Base-by-base conservation (phyloP, 2,888 invertebrate genomes). In the Aromia moschata region DNA sequence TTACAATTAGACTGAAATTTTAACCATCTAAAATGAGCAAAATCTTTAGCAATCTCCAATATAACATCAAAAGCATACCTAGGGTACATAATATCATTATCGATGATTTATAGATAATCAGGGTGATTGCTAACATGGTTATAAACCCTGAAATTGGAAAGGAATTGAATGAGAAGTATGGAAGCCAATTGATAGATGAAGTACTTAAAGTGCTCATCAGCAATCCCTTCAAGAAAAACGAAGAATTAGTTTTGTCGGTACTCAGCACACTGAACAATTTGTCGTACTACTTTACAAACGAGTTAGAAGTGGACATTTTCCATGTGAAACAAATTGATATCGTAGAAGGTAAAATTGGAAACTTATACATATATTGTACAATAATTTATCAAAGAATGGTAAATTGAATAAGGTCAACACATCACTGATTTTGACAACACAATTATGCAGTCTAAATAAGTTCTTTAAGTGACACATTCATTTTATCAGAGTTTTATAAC, bases 91-190 rank as follows among this genome's bases (percentile, higher is more conserved):
- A n/a, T n/a, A n/a, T n/a, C n/a, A n/a, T n/a, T n/a, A n/a, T n/a
- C n/a, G n/a, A n/a, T 33, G 3, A 33, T 64, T 74, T 77, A 20
- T 77, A 86, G 89, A 87, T 90, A 38, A 87, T 94, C 11, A 86
- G 94, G 2, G 90, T 94, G n/a, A 83, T 94, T 17, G 94, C 94
- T 1, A 94, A 94, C 75, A 85, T 94, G 77, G 90, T 92, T 58
- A 87, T 94, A 60, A 88, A 91, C 71, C 87, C 89, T 38, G 86
- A 87, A 41, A 91, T 92, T 2, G 94, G 94, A 0, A 84, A 86
- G 31, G 85, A 84, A 1, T 79, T 94, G 63, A 84, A 86, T 12
- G 78, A 80, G 54, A 72, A 74, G 44, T 77, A 76, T 60, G 81
- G 80, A 3, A 73, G 71, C 33, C 70, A 72, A 57, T 69, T 81